Evolutionary conservation across 1,140 invertebrate genomes (phyloP).

Genomic region (Cylas formicarius): DNA sequence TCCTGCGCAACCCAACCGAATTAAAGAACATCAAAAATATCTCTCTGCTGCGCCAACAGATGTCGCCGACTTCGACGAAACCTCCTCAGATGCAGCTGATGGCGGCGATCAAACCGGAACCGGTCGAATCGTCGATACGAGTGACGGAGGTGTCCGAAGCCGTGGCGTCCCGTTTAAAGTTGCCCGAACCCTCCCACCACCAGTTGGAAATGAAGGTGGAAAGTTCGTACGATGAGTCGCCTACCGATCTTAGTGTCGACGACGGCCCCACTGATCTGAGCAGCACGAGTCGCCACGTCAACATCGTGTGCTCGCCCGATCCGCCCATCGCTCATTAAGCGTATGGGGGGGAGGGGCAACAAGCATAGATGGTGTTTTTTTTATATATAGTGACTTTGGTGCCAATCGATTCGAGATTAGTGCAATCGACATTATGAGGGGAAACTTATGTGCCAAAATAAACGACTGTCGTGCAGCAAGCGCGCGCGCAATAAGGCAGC

Average conservation of each 20-base stretch:
- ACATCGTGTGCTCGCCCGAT: conserved; percentile 40
- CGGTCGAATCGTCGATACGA: conserved; percentile 24
- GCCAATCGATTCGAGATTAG: no score
- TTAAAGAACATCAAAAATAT: conserved; percentile 91
- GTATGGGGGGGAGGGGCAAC: no score
- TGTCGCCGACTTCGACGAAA: conserved; percentile 55
- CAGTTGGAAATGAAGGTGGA: conserved; percentile 9
- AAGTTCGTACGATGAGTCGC: conserved; percentile 42
- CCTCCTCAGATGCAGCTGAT: conserved; percentile 20
- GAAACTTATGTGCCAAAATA: no score
- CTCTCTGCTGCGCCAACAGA: conserved; percentile 77
- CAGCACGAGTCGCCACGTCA: conserved; percentile 32
- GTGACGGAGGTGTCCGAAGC: conserved; percentile 1
- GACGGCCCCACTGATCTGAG: conserved; percentile 37
- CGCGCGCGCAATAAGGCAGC: no score
- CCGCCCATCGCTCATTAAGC: conserved; percentile 34
- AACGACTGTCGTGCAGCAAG: no score
- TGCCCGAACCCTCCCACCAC: conserved; percentile 14
- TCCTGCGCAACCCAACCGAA: conserved; percentile 81
- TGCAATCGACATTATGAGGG: no score
- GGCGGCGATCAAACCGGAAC: conserved; percentile 36
- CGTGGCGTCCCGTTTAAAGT: conserved; percentile 12
- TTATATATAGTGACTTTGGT: no score
- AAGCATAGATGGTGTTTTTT: no score
- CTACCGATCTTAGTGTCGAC: conserved; percentile 48